Evolutionary conservation across 2,888 invertebrate genomes (phyloP).

Genomic region (Lepidocyrtinus sp.): DNA sequence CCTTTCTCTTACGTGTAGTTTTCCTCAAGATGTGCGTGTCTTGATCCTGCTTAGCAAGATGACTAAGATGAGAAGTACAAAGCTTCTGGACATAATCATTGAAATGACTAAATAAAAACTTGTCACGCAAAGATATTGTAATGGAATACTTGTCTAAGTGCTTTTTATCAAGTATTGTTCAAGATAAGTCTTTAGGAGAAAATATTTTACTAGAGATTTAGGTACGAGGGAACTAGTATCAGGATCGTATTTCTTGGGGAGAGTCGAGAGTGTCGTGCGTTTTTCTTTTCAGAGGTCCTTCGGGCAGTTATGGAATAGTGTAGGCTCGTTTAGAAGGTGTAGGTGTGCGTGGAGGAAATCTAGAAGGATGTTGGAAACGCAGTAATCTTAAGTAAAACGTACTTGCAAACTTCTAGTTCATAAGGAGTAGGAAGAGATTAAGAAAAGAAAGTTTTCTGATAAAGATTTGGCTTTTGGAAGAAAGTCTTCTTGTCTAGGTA

Average conservation of each 20-base stretch:
- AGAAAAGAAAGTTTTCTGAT: background rate
- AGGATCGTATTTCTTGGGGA: background rate
- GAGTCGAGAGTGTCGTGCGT: too few species aligned
- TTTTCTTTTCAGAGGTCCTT: conserved; percentile 4
- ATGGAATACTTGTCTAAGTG: background rate
- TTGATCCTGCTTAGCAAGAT: too few species aligned
- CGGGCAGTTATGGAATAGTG: background rate
- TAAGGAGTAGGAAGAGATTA: background rate
- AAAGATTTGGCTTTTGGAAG: background rate
- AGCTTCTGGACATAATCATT: too few species aligned
- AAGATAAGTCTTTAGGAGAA: too few species aligned
- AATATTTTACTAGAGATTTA: too few species aligned
- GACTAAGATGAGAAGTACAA: too few species aligned
- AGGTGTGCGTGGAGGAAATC: conserved; percentile 4
- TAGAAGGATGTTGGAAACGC: background rate
- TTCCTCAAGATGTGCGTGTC: background rate
- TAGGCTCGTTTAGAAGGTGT: conserved; percentile 16
- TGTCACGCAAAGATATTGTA: background rate
- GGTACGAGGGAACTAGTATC: background rate
- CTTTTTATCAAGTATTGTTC: background rate
- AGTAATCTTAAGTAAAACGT: background rate
- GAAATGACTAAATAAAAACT: background rate
- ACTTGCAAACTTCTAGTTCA: background rate
- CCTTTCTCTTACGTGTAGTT: background rate
- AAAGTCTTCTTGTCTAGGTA: too few species aligned